These are phyloP conservation scores for Alectura lathami DNA, from an alignment of 2,113 vertebrate species.

Conservation along the genomic window DNA sequence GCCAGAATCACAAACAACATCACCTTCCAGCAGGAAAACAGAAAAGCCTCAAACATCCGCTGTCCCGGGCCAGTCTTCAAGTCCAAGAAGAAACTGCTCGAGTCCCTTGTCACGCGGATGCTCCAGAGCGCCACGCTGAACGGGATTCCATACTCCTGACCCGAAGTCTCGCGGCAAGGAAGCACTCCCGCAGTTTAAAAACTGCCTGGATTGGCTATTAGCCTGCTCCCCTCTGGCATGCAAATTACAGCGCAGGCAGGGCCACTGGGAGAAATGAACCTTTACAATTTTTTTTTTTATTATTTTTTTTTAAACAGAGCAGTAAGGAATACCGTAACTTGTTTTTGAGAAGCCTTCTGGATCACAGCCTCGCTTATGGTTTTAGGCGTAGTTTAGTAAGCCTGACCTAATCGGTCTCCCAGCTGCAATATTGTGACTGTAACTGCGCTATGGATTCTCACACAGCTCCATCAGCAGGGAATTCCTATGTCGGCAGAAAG, in stretches of 20 bases:
- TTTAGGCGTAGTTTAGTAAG: constrained; percentile 26
- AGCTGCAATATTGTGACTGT: neutral
- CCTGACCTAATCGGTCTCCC: constrained; percentile 33
- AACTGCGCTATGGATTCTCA: constrained; percentile 26
- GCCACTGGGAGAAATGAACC: neutral
- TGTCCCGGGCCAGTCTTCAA: neutral
- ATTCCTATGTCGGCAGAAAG: neutral
- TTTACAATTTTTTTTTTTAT: neutral
- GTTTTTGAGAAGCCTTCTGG: neutral
- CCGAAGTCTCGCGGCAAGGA: neutral
- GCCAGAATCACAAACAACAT: neutral
- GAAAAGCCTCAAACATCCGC: neutral
- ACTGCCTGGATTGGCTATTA: neutral
- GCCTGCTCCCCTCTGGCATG: neutral
- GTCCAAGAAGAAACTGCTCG: neutral
- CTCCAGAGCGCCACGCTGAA: neutral
- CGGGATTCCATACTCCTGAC: neutral
- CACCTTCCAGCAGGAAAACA: neutral
- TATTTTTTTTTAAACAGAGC: too few species aligned
- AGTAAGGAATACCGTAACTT: neutral
- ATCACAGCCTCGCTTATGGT: neutral
- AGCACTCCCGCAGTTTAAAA: neutral
- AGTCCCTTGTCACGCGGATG: neutral
- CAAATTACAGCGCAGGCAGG: neutral
- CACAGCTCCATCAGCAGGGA: neutral